phyloP scores from a whole-genome alignment of 92 coral and sea anemone genomes.

The Epizoanthus fatuus region DNA sequence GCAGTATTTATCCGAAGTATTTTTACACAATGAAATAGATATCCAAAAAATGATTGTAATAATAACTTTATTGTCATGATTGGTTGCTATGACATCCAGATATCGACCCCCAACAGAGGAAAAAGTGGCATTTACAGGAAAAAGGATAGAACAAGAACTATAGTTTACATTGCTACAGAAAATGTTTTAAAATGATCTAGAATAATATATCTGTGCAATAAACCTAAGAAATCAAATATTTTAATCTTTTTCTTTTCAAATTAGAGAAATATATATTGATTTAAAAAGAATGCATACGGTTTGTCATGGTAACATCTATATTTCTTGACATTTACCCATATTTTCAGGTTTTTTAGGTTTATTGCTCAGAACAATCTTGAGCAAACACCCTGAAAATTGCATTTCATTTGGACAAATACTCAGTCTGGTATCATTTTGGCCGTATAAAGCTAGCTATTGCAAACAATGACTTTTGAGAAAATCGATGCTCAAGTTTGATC shows the following conservation, averaged over 20 bases:
- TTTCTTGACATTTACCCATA: not conserved
- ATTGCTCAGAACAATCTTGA: not conserved
- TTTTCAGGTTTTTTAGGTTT: not conserved
- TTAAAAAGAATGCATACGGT: not conserved
- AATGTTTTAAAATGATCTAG: not conserved
- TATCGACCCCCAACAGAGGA: conserved; percentile 25
- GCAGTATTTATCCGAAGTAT: too few relatives aligned
- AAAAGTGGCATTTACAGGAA: conserved; percentile 14
- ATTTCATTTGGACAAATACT: too few relatives aligned
- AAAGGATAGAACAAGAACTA: conserved; percentile 6
- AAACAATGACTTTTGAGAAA: too few relatives aligned
- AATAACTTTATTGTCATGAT: not conserved
- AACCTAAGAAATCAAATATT: conserved; percentile 16
- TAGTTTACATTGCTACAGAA: not conserved
- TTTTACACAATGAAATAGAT: not conserved
- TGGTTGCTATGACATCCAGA: conserved; percentile 30
- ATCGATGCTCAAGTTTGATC: too few relatives aligned
- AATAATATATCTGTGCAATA: conserved; percentile 25
- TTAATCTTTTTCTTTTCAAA: not conserved
- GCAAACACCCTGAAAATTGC: not conserved
- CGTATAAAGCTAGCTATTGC: too few relatives aligned
- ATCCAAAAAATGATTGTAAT: conserved; percentile 20
- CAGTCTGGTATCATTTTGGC: too few relatives aligned
- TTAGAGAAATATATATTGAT: not conserved
- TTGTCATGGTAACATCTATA: not conserved